Conservation (phyloP, 2,797 vertebrate species). For the Darevskia nairensis region DNA sequence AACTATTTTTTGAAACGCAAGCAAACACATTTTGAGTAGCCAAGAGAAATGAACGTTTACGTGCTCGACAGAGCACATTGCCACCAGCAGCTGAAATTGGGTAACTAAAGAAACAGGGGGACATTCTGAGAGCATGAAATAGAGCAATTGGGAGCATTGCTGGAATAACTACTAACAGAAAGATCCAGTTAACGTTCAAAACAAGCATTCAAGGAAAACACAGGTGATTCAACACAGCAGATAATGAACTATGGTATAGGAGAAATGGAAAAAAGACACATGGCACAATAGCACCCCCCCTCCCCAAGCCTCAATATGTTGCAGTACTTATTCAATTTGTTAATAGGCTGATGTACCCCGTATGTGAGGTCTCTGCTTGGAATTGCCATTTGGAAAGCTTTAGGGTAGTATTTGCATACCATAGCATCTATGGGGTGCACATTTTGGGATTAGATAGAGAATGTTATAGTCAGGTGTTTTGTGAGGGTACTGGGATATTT, state of each 20-base stretch:
- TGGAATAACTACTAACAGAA: conserved; percentile 12
- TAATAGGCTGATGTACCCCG: not conserved
- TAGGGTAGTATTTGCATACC: not conserved
- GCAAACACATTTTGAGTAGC: not conserved
- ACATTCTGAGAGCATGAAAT: conserved; percentile 13
- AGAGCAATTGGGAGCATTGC: not conserved
- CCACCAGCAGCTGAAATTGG: conserved; percentile 14
- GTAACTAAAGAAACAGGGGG: conserved; percentile 2
- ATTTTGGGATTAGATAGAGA: not conserved
- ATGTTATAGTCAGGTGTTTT: not conserved
- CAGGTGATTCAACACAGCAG: not conserved
- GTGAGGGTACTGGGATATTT: not conserved
- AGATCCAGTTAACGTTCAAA: not conserved
- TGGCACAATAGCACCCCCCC: not conserved
- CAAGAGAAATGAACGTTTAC: not conserved
- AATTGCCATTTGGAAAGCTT: not conserved
- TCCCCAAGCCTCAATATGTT: not conserved
- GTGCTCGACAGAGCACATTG: not conserved
- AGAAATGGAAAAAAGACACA: not conserved
- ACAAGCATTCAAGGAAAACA: not conserved
- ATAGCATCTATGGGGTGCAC: not conserved
- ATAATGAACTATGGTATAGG: not conserved
- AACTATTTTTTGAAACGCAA: not conserved
- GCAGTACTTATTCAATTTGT: not conserved
- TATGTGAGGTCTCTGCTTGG: not conserved